Evolutionary conservation across 1,140 invertebrate genomes (phyloP).

Genomic region (Drosophila funebris): DNA sequence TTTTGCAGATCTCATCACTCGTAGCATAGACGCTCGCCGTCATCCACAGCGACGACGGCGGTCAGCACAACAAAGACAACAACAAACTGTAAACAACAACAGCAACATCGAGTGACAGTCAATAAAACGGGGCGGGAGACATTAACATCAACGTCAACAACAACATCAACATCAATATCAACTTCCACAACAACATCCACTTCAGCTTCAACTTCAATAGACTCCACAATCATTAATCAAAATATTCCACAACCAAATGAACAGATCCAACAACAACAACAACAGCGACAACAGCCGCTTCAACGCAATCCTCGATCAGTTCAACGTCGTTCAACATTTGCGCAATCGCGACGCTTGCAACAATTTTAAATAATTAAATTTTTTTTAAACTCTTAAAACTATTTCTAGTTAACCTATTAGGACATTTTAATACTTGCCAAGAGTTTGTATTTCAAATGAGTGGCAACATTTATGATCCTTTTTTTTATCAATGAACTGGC

Average conservation of each 20-base stretch:
- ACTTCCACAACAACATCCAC: slow-evolving; percentile 2
- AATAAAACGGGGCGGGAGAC: slow-evolving; percentile 8
- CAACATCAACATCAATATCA: slow-evolving; percentile 2
- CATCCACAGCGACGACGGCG: slow-evolving; percentile 30
- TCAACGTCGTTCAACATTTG: slow-evolving; percentile 19
- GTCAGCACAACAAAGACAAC: not conserved
- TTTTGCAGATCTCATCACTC: slow-evolving; percentile 61
- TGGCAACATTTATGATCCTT: not conserved
- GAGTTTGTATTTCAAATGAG: not conserved
- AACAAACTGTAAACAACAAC: slow-evolving; percentile 1
- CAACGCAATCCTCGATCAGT: slow-evolving; percentile 1
- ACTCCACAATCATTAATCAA: not conserved
- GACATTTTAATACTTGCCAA: no score
- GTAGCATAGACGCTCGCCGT: slow-evolving; percentile 53
- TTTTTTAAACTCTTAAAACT: not conserved
- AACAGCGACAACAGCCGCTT: not conserved
- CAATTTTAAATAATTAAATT: not conserved
- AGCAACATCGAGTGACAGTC: not conserved
- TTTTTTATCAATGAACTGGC: not conserved
- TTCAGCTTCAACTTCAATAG: slow-evolving; percentile 10
- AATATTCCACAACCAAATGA: not conserved
- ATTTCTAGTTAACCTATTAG: no score
- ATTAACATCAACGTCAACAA: not conserved
- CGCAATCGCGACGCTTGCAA: not conserved
- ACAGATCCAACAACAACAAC: not conserved